Conservation (phyloP, 1,140 invertebrate genomes). For the Papilio machaon region DNA sequence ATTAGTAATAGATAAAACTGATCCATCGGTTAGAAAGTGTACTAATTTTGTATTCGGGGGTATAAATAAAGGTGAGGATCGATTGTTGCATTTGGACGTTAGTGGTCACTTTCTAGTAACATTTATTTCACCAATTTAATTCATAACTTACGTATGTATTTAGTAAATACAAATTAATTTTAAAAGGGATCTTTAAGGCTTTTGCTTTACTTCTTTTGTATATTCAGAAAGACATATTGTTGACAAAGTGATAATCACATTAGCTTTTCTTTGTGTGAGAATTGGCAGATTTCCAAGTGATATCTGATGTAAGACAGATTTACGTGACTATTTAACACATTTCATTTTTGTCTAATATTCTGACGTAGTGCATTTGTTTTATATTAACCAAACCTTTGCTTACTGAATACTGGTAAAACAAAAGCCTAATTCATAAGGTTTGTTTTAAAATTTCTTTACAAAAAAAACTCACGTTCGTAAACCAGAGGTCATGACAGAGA, state of each 20-base stretch:
- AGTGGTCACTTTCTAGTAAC: no score
- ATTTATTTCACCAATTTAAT: no score
- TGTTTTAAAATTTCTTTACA: background rate
- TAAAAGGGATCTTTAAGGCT: background rate
- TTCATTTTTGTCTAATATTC: background rate
- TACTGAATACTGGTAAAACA: background rate
- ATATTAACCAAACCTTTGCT: background rate
- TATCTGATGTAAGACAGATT: background rate
- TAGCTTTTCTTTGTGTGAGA: background rate
- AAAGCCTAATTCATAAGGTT: background rate
- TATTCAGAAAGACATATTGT: background rate
- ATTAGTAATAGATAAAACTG: no score
- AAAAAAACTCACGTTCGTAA: background rate
- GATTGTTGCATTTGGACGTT: no score
- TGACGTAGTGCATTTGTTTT: background rate
- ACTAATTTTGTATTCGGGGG: no score
- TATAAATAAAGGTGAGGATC: no score
- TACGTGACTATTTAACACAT: background rate
- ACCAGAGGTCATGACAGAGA: background rate
- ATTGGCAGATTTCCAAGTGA: background rate
- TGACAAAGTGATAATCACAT: slow-evolving; percentile 10
- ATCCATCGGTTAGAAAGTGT: no score
- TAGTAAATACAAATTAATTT: background rate
- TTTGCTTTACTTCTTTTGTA: background rate
- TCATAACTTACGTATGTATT: background rate